Conservation (phyloP, 1,140 invertebrate genomes). For the Papilio dardanus region DNA sequence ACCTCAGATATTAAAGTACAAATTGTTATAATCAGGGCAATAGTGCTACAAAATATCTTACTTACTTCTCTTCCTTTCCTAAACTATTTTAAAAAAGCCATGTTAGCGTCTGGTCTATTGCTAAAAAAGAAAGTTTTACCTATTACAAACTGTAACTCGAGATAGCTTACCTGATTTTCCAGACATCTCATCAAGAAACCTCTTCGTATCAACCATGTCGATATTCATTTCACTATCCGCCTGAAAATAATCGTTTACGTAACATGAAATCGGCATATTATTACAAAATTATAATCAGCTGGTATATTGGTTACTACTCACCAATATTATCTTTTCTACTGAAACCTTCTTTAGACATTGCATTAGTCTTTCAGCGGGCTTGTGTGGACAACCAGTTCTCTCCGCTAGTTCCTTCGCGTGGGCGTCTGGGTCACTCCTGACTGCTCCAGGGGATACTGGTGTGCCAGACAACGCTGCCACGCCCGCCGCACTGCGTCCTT, state of each 20-base stretch:
- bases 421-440: conserved; percentile 82
- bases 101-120: no score
- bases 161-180: conserved; percentile 57
- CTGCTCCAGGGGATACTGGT: conserved; percentile 85
- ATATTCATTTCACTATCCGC: conserved; percentile 63
- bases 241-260: conserved; percentile 46
- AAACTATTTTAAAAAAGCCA: no score
- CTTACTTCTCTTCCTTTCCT: no score
- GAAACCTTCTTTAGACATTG: conserved; percentile 83
- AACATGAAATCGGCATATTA: no score
- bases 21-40: no score
- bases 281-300: no score
- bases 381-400: conserved; percentile 82
- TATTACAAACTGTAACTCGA: not conserved
- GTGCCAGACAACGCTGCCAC: conserved; percentile 87
- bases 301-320: conserved; percentile 36
- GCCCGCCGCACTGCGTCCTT: conserved; percentile 78
- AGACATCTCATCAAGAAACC: conserved; percentile 65
- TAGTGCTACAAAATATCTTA: no score
- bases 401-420: conserved; percentile 81
- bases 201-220: conserved; percentile 60
- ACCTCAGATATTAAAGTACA: no score
- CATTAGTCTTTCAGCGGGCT: conserved; percentile 80
- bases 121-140: not conserved
- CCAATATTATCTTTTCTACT: conserved; percentile 64